Conservation (phyloP, 2,797 vertebrate species). For the Pristis pectinata region DNA sequence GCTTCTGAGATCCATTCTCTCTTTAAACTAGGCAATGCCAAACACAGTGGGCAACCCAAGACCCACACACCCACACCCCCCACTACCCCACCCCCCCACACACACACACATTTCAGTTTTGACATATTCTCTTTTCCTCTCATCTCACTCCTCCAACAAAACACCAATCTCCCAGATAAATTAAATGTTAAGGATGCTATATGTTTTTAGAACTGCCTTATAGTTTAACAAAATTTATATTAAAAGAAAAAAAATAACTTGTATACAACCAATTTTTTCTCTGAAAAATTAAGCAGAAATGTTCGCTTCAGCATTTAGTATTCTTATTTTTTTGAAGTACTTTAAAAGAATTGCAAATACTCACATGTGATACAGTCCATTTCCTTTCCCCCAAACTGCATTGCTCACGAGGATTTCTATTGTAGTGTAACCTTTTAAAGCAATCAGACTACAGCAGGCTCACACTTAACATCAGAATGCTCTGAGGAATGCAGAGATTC, state of each 20-base stretch:
- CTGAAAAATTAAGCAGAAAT: not conserved
- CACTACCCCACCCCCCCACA: not conserved
- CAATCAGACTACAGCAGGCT: not conserved
- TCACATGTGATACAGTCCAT: not conserved
- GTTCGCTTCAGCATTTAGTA: not conserved
- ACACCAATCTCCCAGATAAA: not conserved
- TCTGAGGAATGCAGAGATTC: not conserved
- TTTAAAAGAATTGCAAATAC: not conserved
- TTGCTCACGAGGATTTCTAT: not conserved
- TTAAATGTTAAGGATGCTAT: not conserved
- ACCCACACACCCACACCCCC: too few relatives aligned
- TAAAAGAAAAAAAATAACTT: not conserved
- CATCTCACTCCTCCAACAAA: not conserved
- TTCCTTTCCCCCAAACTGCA: not conserved
- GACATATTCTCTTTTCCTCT: not conserved
- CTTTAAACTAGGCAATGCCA: not conserved
- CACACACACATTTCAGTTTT: not conserved
- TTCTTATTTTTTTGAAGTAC: not conserved
- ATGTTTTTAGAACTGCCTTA: not conserved
- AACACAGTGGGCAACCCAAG: not conserved
- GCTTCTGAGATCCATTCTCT: not conserved
- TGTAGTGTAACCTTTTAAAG: not conserved
- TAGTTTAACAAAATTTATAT: not conserved
- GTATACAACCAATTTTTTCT: not conserved
- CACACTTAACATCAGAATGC: not conserved